phyloP scores from a whole-genome alignment of 2,888 invertebrate species.

The Drosophila atripex region DNA sequence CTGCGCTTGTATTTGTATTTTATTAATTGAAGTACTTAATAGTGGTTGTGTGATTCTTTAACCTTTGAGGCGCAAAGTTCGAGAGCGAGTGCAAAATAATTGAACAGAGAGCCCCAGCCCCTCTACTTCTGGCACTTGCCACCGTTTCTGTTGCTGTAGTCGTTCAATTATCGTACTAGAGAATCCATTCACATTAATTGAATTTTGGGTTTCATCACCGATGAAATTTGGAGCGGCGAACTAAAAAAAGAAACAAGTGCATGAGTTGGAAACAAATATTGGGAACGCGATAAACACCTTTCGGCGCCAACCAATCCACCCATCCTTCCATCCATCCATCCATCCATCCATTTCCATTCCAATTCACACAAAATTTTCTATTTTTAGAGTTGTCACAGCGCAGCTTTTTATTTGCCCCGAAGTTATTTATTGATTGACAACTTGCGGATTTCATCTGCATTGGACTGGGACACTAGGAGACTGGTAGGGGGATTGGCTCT shows the following conservation, averaged over 20 bases:
- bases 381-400: slow-evolving; percentile 36
- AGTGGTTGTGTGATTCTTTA: slow-evolving; percentile 57
- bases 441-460: slow-evolving; percentile 32
- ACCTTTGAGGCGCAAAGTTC: slow-evolving; percentile 71
- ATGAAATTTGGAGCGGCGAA: neutral
- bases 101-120: slow-evolving; percentile 43
- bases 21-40: slow-evolving; percentile 50
- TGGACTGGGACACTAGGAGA: neutral
- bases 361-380: slow-evolving; percentile 41
- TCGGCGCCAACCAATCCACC: neutral
- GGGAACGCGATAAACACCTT: slow-evolving; percentile 20
- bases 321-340: slow-evolving; percentile 9
- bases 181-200: slow-evolving; percentile 39
- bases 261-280: neutral
- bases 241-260: neutral
- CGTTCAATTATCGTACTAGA: slow-evolving; percentile 35
- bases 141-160: slow-evolving; percentile 12
- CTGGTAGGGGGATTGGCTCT: too few relatives aligned
- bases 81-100: slow-evolving; percentile 74
- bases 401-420: slow-evolving; percentile 20
- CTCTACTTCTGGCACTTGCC: neutral
- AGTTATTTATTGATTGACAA: slow-evolving; percentile 47
- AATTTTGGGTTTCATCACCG: slow-evolving; percentile 37
- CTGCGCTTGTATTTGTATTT: slow-evolving; percentile 29
- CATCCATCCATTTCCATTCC: slow-evolving; percentile 16